Percentiles rank a stretch among this genome's conserved stretches.
Conservation (phyloP, 2,797 vertebrate species). For the Protonibea diacanthus region DNA sequence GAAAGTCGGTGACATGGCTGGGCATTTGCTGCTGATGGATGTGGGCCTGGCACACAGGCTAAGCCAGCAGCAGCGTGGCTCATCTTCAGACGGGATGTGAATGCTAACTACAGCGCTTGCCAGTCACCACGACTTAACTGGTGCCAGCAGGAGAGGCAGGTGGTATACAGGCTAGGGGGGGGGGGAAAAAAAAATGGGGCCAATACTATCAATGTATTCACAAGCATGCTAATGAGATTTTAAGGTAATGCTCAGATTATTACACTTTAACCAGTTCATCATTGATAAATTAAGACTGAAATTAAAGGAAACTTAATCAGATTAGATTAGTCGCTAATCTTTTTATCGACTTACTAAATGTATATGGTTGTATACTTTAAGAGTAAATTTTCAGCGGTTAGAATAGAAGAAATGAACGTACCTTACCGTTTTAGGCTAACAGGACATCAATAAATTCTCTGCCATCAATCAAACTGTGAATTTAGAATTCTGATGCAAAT, state of each 20-base stretch:
- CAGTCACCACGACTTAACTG: constrained; percentile 67
- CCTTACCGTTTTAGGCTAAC: neutral
- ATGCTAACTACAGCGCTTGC: constrained; percentile 67
- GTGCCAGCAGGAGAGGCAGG: constrained; percentile 74
- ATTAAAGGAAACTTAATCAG: constrained; percentile 1
- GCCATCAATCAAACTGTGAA: neutral
- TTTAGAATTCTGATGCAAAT: neutral
- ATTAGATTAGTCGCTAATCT: constrained; percentile 2
- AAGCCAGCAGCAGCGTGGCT: constrained; percentile 60
- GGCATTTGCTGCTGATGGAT: constrained; percentile 69
- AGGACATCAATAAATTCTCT: neutral
- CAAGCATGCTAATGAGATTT: constrained; percentile 41
- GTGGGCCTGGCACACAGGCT: constrained; percentile 60
- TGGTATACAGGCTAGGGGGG: constrained; percentile 61
- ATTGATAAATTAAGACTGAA: constrained; percentile 28
- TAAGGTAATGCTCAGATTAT: constrained; percentile 29
- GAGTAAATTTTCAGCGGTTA: neutral
- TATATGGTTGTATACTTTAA: neutral
- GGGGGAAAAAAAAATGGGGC: neutral
- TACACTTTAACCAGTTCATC: constrained; percentile 6
- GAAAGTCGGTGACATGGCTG: constrained; percentile 62
- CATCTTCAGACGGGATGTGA: constrained; percentile 65
- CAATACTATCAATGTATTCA: constrained; percentile 33
- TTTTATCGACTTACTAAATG: neutral
- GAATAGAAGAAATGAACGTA: neutral